A percentile compares a stretch with the other conserved stretches of the same genome.
phyloP scores from a whole-genome alignment of 2,888 invertebrate genomes.

The Prosapia bicincta region DNA sequence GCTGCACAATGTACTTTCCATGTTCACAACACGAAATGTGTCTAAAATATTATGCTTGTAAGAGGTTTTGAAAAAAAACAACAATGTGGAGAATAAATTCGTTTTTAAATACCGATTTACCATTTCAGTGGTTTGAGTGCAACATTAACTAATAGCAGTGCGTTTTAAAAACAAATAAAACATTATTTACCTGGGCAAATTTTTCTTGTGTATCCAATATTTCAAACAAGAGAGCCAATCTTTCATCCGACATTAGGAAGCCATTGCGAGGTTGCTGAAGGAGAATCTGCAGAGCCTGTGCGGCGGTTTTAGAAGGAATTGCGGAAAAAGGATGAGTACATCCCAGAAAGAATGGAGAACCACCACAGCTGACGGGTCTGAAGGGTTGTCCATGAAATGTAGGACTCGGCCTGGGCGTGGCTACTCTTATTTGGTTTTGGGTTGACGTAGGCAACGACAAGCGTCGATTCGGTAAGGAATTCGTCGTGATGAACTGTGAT shows the following conservation, averaged over 20 bases:
- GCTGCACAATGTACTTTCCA: no score
- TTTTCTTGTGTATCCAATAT: conserved; percentile 78
- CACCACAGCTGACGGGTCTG: conserved; percentile 40
- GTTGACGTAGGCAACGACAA: conserved; percentile 51
- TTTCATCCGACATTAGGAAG: conserved; percentile 72
- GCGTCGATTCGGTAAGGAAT: conserved; percentile 24
- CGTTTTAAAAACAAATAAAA: no score
- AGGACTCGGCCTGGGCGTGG: conserved; percentile 58
- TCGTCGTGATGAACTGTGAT: conserved; percentile 26
- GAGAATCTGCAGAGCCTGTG: conserved; percentile 66
- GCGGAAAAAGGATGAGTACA: conserved; percentile 46
- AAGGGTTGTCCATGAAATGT: conserved; percentile 60
- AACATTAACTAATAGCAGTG: no score
- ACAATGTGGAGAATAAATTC: no score
- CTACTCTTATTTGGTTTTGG: conserved; percentile 46
- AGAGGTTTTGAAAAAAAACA: no score
- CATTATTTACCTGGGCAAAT: conserved; percentile 66
- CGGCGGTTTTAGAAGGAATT: conserved; percentile 43
- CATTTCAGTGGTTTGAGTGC: no score
- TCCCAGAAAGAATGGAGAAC: conserved; percentile 47
- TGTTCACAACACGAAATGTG: no score
- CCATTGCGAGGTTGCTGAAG: conserved; percentile 68
- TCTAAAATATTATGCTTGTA: no score
- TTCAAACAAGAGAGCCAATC: conserved; percentile 74
- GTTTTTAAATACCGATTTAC: no score